Percentiles rank a stretch among this genome's conserved stretches.
Conservation (phyloP, 2,113 vertebrate genomes). For the Neotragus moschatus region DNA sequence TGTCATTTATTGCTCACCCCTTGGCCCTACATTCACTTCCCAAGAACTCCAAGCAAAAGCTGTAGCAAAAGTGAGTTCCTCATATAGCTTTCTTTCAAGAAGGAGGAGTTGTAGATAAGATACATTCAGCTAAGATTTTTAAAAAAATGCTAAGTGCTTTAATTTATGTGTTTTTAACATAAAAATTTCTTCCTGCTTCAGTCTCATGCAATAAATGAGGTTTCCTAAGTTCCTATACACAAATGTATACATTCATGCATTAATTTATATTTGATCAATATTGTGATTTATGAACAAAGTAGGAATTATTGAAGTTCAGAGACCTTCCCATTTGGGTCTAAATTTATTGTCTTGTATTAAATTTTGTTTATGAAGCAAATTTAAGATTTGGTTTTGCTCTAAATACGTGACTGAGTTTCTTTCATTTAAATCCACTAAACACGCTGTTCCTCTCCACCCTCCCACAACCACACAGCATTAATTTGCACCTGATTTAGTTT, state of each 20-base stretch:
- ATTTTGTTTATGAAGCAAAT: constrained; percentile 62
- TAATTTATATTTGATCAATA: constrained; percentile 67
- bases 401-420: constrained; percentile 19
- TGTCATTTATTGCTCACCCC: neutral
- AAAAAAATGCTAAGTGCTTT: neutral
- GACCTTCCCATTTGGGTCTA: constrained; percentile 22
- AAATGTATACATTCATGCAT: constrained; percentile 47
- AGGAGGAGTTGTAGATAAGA: neutral
- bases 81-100: neutral
- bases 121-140: neutral
- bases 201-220: constrained; percentile 56
- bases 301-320: constrained; percentile 35
- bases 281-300: constrained; percentile 64
- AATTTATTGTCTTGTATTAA: constrained; percentile 51
- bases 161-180: constrained; percentile 5
- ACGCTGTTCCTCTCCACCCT: neutral
- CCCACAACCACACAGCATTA: neutral
- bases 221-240: constrained; percentile 29
- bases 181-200: constrained; percentile 57
- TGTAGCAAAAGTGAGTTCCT: neutral
- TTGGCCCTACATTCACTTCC: neutral
- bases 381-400: constrained; percentile 52
- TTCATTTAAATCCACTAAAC: constrained; percentile 33
- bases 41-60: neutral
- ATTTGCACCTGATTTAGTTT: neutral